Evolutionary conservation across 2,113 vertebrate species (phyloP).

Genomic region (Gyps fulvus): DNA sequence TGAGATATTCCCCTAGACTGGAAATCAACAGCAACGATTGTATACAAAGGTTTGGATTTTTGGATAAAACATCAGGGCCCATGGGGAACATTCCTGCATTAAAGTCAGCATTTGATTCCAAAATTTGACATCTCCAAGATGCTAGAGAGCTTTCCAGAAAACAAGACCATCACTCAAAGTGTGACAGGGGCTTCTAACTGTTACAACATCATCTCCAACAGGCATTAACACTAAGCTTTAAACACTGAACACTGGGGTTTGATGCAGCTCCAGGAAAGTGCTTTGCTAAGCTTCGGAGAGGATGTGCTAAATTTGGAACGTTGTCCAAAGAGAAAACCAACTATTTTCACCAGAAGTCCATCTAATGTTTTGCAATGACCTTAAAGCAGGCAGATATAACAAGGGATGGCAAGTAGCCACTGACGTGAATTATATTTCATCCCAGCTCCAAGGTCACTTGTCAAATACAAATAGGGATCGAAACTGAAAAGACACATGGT

Average conservation of each 20-base stretch:
- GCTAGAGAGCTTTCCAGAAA: slow-evolving; percentile 33
- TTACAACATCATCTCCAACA: slow-evolving; percentile 37
- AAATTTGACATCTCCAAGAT: slow-evolving; percentile 46
- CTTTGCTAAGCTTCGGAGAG: background rate
- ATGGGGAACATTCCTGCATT: background rate
- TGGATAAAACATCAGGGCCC: slow-evolving; percentile 16
- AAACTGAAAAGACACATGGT: background rate
- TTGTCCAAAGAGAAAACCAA: slow-evolving; percentile 20
- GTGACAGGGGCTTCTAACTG: slow-evolving; percentile 18
- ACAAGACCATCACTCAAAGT: slow-evolving; percentile 53
- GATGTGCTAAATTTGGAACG: slow-evolving; percentile 36
- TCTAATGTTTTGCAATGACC: slow-evolving; percentile 16
- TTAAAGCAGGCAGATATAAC: background rate
- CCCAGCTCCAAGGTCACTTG: background rate
- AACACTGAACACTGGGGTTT: background rate
- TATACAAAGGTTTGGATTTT: slow-evolving; percentile 19
- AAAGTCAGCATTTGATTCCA: slow-evolving; percentile 23
- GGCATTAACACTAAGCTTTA: background rate
- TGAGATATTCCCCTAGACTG: background rate
- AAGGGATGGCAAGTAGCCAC: slow-evolving; percentile 19
- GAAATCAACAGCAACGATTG: slow-evolving; percentile 3
- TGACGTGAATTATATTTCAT: background rate
- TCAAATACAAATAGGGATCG: background rate
- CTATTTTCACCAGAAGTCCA: slow-evolving; percentile 11
- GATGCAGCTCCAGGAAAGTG: slow-evolving; percentile 32